Conservation (phyloP, 2,888 invertebrate genomes). For the Pomacea canaliculata region DNA sequence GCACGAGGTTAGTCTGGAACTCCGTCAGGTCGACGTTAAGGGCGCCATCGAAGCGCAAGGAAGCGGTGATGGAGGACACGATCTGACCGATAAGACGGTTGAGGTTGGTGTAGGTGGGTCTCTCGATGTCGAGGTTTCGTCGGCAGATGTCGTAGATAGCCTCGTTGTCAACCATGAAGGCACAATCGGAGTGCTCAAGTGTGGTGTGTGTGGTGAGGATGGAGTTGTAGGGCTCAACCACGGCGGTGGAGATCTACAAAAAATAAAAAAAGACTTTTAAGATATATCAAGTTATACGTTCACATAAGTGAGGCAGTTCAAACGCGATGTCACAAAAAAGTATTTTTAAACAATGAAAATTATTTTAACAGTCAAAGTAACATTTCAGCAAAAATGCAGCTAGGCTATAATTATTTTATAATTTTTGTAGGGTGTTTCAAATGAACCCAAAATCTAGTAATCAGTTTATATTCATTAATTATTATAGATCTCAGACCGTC, state of each 20-base stretch:
- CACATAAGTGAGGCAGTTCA: no score
- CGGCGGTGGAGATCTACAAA: constrained; percentile 20
- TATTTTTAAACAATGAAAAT: no score
- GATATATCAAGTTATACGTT: no score
- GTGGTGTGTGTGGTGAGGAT: constrained; percentile 71
- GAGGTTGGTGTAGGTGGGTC: constrained; percentile 42
- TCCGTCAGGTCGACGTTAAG: constrained; percentile 36
- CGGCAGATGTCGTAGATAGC: constrained; percentile 37
- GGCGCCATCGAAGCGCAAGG: constrained; percentile 60
- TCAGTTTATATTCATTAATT: no score
- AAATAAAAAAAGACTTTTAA: background rate
- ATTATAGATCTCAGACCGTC: no score
- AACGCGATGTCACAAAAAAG: no score
- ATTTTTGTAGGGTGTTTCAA: no score
- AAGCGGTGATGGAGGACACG: constrained; percentile 30
- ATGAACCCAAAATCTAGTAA: no score
- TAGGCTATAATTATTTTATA: no score
- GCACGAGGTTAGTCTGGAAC: constrained; percentile 40
- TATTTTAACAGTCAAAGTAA: no score
- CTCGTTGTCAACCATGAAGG: constrained; percentile 66
- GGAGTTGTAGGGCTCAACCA: constrained; percentile 36
- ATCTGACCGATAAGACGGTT: constrained; percentile 2
- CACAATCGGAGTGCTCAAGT: constrained; percentile 92
- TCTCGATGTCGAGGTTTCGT: constrained; percentile 49
- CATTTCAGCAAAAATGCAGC: no score